Base-by-base conservation (phyloP, 2,113 vertebrate species). In the Microcebus murinus region DNA sequence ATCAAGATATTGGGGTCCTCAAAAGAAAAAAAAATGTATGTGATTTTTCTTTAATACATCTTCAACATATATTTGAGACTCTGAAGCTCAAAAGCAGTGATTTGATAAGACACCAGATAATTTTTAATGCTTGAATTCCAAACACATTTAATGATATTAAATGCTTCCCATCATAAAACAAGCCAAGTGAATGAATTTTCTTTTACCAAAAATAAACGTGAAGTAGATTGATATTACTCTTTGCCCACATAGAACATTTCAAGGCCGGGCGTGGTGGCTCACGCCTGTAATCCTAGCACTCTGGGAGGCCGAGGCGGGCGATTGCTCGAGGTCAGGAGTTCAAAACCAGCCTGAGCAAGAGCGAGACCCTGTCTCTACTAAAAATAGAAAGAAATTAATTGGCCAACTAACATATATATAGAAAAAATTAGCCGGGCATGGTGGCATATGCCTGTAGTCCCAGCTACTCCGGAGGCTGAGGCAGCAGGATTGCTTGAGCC, bases 91-190 rank as follows among this genome's bases (percentile, higher is more conserved):
- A 86, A 92, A 45, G 1, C 42, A 73, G 36, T 52, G 34, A 52
- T 82, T 83, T 89, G 14, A 31, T 59, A 89, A 94, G 48, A 31
- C 34, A 95, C 61, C 55, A 73, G 39, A 80, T 4, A 86, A 63
- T 57, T 80, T 67, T 81, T 50, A 50, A 77, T 36, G 15, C 29
- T 76, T 80, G 45, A 55, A 73, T 87, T 92, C 63, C 92, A 93
- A 80, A 92, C 13, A 85, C 7, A 7, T 91, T 89, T 67, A 82
- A 48, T 29, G 67, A 83, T 70, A 52, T 36, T 87, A 95, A 87
- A 7, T 96, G 63, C 80, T 87, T 79, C 42, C 31, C 80, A 34
- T 83, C 68, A 67, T 82, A 76, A 68, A 86, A 90, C 67, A 92
- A 94, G 6, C 21, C 31, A 61, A 74, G 11, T 42, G 2, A 80